phyloP scores from a whole-genome alignment of 2,113 vertebrate species.

The Crotalus helleri region DNA sequence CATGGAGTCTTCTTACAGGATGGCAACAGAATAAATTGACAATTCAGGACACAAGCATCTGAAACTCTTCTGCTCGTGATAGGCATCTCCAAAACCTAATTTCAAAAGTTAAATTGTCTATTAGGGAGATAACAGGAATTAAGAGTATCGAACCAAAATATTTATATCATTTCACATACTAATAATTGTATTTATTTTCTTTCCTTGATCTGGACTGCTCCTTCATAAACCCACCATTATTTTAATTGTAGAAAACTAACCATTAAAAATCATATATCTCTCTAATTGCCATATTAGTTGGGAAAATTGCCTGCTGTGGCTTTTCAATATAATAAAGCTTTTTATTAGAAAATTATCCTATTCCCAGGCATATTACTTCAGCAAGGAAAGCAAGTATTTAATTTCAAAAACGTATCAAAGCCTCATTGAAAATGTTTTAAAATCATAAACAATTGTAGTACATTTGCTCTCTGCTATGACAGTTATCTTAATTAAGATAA shows the following conservation, averaged over 20 bases:
- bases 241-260: not conserved
- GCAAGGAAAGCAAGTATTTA: not conserved
- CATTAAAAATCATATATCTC: not conserved
- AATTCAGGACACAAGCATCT: not conserved
- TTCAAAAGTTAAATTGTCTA: not conserved
- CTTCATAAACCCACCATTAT: not conserved
- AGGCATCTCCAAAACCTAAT: not conserved
- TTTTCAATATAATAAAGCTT: fast-evolving
- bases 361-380: not conserved
- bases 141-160: not conserved
- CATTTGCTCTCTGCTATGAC: not conserved
- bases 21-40: not conserved
- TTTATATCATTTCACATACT: constrained; percentile 5
- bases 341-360: not conserved
- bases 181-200: not conserved
- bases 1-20: not conserved
- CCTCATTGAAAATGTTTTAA: not conserved
- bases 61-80: not conserved
- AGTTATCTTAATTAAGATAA: not conserved
- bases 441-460: not conserved
- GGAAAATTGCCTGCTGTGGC: constrained; percentile 2
- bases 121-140: not conserved
- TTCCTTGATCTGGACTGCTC: not conserved
- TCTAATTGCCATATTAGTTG: not conserved
- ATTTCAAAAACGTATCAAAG: not conserved